phyloP scores from a whole-genome alignment of 1,140 invertebrate genomes.

The Apis cerana region DNA sequence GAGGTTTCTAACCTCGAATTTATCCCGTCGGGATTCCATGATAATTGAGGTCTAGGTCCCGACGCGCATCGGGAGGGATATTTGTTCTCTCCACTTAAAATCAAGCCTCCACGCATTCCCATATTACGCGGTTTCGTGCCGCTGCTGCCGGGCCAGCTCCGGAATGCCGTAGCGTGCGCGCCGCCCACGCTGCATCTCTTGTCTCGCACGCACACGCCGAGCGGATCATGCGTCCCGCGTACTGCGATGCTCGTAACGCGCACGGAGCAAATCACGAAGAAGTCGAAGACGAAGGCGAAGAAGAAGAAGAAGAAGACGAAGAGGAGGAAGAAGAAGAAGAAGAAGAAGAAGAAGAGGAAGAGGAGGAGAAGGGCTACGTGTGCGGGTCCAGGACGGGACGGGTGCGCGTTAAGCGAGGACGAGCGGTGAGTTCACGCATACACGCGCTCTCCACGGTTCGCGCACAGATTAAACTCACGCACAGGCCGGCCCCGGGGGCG shows the following conservation, averaged over 20 bases:
- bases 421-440: constrained; percentile 70
- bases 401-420: constrained; percentile 16
- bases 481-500: constrained; percentile 73
- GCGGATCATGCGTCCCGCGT: not conserved
- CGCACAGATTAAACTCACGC: constrained; percentile 80
- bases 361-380: not conserved
- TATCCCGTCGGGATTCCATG: constrained; percentile 66
- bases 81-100: constrained; percentile 71
- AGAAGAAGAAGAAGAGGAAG: not conserved
- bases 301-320: too few relatives aligned
- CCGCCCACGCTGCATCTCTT: constrained; percentile 67
- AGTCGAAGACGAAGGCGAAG: too few relatives aligned
- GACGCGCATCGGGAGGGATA: constrained; percentile 50
- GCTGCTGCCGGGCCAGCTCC: constrained; percentile 30
- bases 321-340: not conserved
- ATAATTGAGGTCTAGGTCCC: constrained; percentile 69
- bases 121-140: constrained; percentile 70
- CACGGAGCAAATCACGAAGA: not conserved
- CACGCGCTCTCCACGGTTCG: constrained; percentile 50
- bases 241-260: not conserved
- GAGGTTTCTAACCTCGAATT: constrained; percentile 53
- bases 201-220: constrained; percentile 32
- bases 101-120: constrained; percentile 66
- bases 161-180: constrained; percentile 68
- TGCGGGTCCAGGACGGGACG: not conserved